Evolutionary conservation across 2,113 vertebrate species (phyloP), one percentile per base, ranked within the genome.

Genomic region (Onychostruthus taczanowskii): DNA sequence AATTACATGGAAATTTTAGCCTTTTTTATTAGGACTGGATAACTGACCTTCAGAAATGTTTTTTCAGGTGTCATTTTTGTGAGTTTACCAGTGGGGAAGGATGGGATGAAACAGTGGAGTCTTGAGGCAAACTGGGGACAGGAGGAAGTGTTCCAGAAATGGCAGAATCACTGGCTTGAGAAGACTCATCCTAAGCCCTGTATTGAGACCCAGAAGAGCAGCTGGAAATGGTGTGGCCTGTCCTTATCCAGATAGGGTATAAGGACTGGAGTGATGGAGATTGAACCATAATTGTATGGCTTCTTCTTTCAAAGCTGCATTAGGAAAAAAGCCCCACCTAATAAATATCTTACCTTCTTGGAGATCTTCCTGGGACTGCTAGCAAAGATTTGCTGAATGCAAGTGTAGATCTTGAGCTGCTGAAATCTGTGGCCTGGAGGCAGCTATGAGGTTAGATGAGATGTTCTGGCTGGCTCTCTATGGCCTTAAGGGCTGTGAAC

Each of bases 401-500:
- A 68, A 91, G 66, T 24, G 37, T 33, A 87, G 66, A n/a, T 86
- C 35, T 76, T 61, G 58, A 91, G 75, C 56, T 91, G 61, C 16
- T 70, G 67, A 58, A 93, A 26, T 68, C 53, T 94, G 64, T 88
- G 83, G 82, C 87, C 90, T 84, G 59, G 41, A 37, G 87, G 76
- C 61, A 75, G 43, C 59, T 39, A 74, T 49, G 20, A 94, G 35
- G 55, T 83, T 84, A 49, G 53, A 68, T 1, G 16, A 89, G 61
- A 90, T 75, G 44, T 94, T 96, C 88, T 96, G 75, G 72, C 90
- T 94, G 75, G 75, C 64, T 64, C 49, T 86, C 37, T 74, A 16
- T 49, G 56, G 69, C 95, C 90, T 93, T 80, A 78, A 62, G 84
- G 69, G 26, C 44, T 89, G 62, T 94, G 80, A 92, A 92, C 92